phyloP scores from a whole-genome alignment of 1,140 invertebrate genomes.

The Aculops lycopersici region DNA sequence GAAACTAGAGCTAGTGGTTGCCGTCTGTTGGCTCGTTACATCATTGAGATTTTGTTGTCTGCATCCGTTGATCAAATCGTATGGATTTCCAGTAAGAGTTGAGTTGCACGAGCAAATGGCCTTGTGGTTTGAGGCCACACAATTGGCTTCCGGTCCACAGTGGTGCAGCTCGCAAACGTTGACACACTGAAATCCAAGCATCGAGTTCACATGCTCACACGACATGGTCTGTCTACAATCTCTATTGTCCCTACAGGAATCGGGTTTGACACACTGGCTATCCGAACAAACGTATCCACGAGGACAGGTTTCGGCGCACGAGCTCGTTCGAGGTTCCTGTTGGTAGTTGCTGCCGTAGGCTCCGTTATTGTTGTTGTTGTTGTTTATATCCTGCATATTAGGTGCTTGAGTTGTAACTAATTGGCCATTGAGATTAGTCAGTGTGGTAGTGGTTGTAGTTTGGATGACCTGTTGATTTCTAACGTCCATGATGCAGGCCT shows the following conservation, averaged over 20 bases:
- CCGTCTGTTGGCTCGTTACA: no score
- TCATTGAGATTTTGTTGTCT: no score
- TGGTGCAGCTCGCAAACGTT: slow-evolving; percentile 7
- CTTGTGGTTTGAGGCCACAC: slow-evolving; percentile 40
- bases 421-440: no score
- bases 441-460: background rate
- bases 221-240: slow-evolving; percentile 9
- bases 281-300: slow-evolving; percentile 3
- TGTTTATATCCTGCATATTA: background rate
- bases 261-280: slow-evolving; percentile 2
- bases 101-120: slow-evolving; percentile 49
- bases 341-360: background rate
- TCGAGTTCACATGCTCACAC: slow-evolving; percentile 19
- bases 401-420: no score
- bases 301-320: slow-evolving; percentile 4
- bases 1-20: no score
- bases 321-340: background rate
- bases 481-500: slow-evolving; percentile 8
- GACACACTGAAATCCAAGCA: slow-evolving; percentile 8
- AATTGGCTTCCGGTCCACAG: slow-evolving; percentile 58
- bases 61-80: slow-evolving; percentile 11
- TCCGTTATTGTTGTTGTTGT: background rate
- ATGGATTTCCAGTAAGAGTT: slow-evolving; percentile 48
- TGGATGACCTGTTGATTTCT: background rate
- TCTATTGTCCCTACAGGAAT: slow-evolving; percentile 2